phyloP scores from a whole-genome alignment of 2,888 invertebrate species.

The Erpobdella octoculata region DNA sequence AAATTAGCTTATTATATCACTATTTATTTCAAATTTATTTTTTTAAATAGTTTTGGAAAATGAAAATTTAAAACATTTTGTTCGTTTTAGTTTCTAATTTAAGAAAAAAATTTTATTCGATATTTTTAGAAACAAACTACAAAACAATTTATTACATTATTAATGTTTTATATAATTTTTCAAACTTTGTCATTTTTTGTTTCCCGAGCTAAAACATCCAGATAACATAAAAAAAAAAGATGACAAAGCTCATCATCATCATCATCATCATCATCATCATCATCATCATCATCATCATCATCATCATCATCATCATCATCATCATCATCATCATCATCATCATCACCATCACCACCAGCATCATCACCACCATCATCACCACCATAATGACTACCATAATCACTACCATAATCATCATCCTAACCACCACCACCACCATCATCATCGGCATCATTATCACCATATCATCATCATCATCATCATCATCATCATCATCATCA shows the following conservation, averaged over 20 bases:
- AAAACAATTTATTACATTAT: no score
- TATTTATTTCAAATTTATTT: no score
- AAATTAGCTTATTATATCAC: no score
- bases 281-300: not conserved
- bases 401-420: constrained; percentile 4
- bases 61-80: no score
- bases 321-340: not conserved
- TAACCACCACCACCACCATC: constrained; percentile 14
- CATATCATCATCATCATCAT: constrained; percentile 1
- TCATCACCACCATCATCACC: not conserved
- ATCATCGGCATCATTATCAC: constrained; percentile 8
- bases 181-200: no score
- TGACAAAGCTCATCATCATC: not conserved
- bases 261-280: constrained; percentile 1
- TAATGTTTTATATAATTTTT: no score
- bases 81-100: no score
- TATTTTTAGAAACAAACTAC: no score
- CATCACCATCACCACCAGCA: not conserved
- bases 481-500: not conserved
- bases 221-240: no score
- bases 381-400: constrained; percentile 1
- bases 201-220: no score
- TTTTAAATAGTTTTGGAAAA: no score
- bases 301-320: constrained; percentile 8
- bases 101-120: no score